Percentiles rank a stretch among this genome's conserved stretches.
These are phyloP conservation scores for Cetonia aurata DNA, from an alignment of 2,888 invertebrate species.

Conservation along the genomic window DNA sequence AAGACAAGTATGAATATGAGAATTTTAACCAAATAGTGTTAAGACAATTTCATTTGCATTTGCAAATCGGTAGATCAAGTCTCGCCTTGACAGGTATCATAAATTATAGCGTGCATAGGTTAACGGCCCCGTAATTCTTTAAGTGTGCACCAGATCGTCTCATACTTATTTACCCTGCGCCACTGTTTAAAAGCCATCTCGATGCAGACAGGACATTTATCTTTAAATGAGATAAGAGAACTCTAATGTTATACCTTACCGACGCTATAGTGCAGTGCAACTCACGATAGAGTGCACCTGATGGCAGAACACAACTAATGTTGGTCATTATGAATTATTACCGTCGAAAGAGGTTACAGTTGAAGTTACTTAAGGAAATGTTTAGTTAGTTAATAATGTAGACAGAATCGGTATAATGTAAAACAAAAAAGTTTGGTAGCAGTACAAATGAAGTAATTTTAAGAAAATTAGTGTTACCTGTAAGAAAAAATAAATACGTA, in stretches of 20 bases:
- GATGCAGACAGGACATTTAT: constrained; percentile 23
- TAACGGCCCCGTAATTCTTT: constrained; percentile 1
- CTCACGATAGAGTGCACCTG: constrained; percentile 5
- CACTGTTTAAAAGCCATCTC: constrained; percentile 17
- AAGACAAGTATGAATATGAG: no score
- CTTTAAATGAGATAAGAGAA: constrained; percentile 20
- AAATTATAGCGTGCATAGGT: neutral
- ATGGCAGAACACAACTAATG: constrained; percentile 4
- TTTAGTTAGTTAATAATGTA: no score
- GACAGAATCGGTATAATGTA: no score
- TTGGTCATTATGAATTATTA: neutral
- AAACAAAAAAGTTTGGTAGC: no score
- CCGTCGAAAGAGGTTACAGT: constrained; percentile 1
- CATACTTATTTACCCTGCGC: neutral
- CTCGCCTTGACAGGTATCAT: neutral
- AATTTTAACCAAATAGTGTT: no score
- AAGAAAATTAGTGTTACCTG: no score
- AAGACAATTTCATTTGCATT: neutral
- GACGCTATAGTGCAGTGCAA: neutral
- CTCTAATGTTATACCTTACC: neutral
- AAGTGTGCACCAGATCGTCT: neutral
- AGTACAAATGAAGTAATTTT: no score
- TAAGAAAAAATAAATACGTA: no score
- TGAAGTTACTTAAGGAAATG: no score
- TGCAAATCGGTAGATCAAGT: neutral